Evolutionary conservation across 2,888 invertebrate species (phyloP).

Genomic region (Scaptomyza caliginosa): DNA sequence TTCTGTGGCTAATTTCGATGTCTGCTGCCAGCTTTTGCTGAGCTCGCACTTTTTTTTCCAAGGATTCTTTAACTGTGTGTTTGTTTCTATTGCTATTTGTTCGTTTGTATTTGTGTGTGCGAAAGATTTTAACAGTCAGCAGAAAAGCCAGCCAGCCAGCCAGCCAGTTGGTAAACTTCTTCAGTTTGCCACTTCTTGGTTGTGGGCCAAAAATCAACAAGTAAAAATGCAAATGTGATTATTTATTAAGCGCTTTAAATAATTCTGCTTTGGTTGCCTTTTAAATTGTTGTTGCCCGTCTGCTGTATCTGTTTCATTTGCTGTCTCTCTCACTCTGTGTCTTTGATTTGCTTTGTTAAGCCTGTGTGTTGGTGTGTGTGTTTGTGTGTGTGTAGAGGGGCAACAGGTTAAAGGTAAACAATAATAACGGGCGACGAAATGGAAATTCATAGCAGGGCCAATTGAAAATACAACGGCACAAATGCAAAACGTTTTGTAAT

Average conservation of each 20-base stretch:
- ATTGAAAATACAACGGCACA: constrained; percentile 67
- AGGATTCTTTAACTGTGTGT: constrained; percentile 14
- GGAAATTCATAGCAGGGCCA: constrained; percentile 62
- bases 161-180: constrained; percentile 19
- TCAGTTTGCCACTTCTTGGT: constrained; percentile 13
- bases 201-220: constrained; percentile 70
- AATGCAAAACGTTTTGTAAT: constrained; percentile 66
- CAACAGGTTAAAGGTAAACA: constrained; percentile 53
- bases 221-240: constrained; percentile 81
- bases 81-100: not conserved
- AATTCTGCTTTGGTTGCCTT: constrained; percentile 41
- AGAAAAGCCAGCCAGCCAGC: constrained; percentile 24
- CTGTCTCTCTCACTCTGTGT: not conserved
- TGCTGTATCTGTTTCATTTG: not conserved
- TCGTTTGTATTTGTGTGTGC: constrained; percentile 1
- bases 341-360: constrained; percentile 43
- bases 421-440: constrained; percentile 43
- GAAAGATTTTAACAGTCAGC: constrained; percentile 40
- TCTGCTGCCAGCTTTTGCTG: constrained; percentile 43
- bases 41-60: constrained; percentile 54
- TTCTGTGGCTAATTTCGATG: constrained; percentile 50
- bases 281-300: not conserved
- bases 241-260: constrained; percentile 77
- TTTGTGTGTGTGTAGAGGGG: constrained; percentile 11
- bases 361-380: not conserved